Evolutionary conservation across 2,113 vertebrate genomes (phyloP).

Genomic region (Xiphophorus hellerii): DNA sequence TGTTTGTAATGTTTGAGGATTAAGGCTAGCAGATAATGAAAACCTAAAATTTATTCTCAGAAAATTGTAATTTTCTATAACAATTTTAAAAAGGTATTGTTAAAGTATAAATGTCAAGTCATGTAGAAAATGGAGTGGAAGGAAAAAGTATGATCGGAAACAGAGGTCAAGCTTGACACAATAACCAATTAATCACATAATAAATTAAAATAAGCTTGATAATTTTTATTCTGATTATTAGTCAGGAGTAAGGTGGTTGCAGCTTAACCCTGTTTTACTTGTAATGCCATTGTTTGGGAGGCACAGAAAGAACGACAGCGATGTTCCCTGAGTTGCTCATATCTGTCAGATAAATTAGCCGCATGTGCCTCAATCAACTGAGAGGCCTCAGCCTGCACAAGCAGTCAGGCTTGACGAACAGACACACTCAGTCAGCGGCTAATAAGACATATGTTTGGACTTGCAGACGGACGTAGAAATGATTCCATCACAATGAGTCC

Average conservation of each 20-base stretch:
- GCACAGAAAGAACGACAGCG: conserved; percentile 12
- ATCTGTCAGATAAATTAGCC: conserved; percentile 72
- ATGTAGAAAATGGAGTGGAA: background rate
- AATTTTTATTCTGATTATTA: background rate
- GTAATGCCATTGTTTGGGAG: conserved; percentile 30
- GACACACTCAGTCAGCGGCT: conserved; percentile 23
- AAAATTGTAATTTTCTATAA: background rate
- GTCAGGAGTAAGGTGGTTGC: conserved; percentile 38
- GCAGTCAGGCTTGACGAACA: conserved; percentile 52
- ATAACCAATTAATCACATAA: too few relatives aligned
- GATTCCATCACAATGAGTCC: background rate
- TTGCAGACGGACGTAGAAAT: conserved; percentile 3
- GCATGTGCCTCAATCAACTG: conserved; percentile 35
- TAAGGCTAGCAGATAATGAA: too few relatives aligned
- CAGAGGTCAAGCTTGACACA: too few relatives aligned
- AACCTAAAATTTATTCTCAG: background rate
- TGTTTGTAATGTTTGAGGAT: background rate
- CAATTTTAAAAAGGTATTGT: background rate
- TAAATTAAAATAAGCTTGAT: too few relatives aligned
- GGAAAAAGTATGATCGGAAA: background rate
- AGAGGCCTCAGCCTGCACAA: conserved; percentile 36
- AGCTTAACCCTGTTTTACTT: conserved; percentile 25
- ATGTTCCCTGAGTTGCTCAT: conserved; percentile 34
- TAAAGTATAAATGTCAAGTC: background rate
- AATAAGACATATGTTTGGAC: conserved; percentile 12